phyloP scores from a whole-genome alignment of 1,140 invertebrate species.

The Mercenaria mercenaria region DNA sequence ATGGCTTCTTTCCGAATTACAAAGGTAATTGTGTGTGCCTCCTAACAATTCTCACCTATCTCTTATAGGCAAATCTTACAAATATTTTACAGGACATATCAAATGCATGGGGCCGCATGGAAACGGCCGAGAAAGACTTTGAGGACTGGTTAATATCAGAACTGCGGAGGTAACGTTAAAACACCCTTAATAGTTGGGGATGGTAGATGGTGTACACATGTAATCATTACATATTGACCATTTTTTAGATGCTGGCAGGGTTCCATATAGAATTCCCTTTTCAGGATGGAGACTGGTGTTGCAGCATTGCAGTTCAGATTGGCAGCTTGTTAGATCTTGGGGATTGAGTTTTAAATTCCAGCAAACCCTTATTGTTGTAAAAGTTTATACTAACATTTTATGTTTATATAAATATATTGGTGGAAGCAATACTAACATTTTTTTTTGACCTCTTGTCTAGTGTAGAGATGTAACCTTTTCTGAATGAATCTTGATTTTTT shows the following conservation, averaged over 20 bases:
- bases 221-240: not conserved
- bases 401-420: too few species aligned
- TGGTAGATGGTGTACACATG: not conserved
- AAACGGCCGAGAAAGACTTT: conserved; percentile 40
- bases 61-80: not conserved
- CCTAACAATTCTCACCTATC: not conserved
- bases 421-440: too few species aligned
- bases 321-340: too few species aligned
- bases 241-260: not conserved
- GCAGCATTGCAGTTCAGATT: too few species aligned
- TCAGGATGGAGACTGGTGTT: too few species aligned
- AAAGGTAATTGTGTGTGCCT: conserved; percentile 85
- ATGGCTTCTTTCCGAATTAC: conserved; percentile 99
- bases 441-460: too few species aligned
- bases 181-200: not conserved
- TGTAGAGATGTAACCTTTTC: too few species aligned
- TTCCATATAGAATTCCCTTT: not conserved
- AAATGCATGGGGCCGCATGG: conserved; percentile 30
- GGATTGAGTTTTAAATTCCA: too few species aligned
- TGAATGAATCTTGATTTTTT: too few species aligned
- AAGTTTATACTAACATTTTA: too few species aligned
- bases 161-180: conserved; percentile 39
- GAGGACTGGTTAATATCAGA: conserved; percentile 27
- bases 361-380: too few species aligned
- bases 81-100: conserved; percentile 46